Evolutionary conservation across 2,797 vertebrate genomes (phyloP).

Genomic region (Emys orbicularis): DNA sequence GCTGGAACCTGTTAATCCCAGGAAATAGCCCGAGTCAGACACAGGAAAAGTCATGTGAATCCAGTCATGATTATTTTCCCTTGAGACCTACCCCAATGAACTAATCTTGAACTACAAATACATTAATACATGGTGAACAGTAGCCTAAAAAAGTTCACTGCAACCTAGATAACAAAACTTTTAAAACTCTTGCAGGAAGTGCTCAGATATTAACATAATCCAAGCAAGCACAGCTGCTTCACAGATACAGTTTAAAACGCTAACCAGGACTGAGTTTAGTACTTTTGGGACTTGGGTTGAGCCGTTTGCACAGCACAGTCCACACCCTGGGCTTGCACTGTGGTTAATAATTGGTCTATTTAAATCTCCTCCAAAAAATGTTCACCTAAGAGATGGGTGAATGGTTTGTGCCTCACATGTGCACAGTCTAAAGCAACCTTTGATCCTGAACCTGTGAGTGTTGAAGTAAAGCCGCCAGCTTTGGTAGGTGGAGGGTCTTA

Average conservation of each 20-base stretch:
- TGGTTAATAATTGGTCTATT: constrained; percentile 9
- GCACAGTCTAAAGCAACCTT: background rate
- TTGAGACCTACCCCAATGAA: too few relatives aligned
- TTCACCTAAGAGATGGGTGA: accelerated
- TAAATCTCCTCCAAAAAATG: constrained; percentile 3
- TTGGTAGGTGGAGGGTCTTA: background rate
- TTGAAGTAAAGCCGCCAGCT: background rate
- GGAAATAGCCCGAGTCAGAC: too few relatives aligned
- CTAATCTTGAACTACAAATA: too few relatives aligned
- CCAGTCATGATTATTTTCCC: too few relatives aligned
- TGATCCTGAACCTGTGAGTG: background rate
- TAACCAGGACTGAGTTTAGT: constrained; percentile 17
- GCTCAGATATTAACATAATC: constrained; percentile 30
- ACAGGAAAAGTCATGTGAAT: too few relatives aligned
- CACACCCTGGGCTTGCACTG: background rate
- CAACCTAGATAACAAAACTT: background rate
- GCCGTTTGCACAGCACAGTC: background rate
- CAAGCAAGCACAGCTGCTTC: constrained; percentile 39
- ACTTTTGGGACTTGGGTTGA: background rate
- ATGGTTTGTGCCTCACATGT: background rate
- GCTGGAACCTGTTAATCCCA: too few relatives aligned
- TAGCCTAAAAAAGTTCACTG: background rate
- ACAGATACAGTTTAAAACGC: constrained; percentile 6
- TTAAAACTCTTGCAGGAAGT: background rate
- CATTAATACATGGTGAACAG: background rate